Evolutionary conservation across 2,113 vertebrate species (phyloP), one percentile per base, ranked within the genome.

Genomic region (Solea solea): DNA sequence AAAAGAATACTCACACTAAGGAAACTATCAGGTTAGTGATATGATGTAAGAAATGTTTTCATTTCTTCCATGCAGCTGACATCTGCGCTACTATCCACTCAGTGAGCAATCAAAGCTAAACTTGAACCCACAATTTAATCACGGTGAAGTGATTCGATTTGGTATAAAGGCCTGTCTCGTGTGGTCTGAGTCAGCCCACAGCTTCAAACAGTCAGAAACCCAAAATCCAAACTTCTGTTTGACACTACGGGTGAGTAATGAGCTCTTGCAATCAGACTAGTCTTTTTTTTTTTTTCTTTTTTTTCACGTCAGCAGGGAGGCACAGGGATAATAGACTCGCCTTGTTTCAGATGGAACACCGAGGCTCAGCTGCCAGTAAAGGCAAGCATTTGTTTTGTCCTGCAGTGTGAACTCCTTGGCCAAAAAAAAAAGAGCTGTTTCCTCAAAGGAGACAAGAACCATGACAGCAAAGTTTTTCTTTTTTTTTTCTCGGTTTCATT

Each of bases 221-320:
- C 66, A 67, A 80, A 75, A 77, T 65, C 57, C 25, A 64, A 74
- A 75, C 50, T 53, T 76, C 45, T 69, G 62, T 83, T 62, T 65
- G 21, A 54, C n/a, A 25, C n/a, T 2, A 6, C 15, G 9, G 34
- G 54, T 75, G 16, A 74, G 45, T 78, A 65, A 78, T 78, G 41
- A 54, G 21, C 41, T 57, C 45, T 12, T 57, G 56, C 57, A 62
- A 69, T 64, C 62, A 48, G 34, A 28, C 34, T 14, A 21, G 28
- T 51, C 51, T 53, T 71, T 11, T 64, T 64, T 44, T 60, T 51
- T 51, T 52, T 57, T 48, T 52, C 21, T 52, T 11, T 60, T 67
- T 49, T 51, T 60, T 62, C n/a, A 44, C 1, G 14, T 68, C 62
- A 74, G 63, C 46, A 69, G n/a, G 58, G 52, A 50, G 60, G 5